Percentiles rank a stretch among this genome's conserved stretches.
Conservation (phyloP, 2,888 invertebrate genomes). For the Drosophila histrio region DNA sequence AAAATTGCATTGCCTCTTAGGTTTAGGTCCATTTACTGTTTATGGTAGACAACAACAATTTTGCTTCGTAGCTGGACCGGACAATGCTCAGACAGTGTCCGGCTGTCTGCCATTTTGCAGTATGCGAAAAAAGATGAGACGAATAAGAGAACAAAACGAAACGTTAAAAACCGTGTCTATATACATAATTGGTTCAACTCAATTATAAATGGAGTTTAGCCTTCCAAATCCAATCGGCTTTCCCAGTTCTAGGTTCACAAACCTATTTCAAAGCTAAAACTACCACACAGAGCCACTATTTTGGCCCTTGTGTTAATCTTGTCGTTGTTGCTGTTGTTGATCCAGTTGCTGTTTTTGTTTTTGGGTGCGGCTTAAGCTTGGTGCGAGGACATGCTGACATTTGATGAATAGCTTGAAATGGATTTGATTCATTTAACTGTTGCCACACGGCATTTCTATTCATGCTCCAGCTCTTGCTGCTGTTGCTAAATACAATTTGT, state of each 20-base stretch:
- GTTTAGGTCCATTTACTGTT: constrained; percentile 64
- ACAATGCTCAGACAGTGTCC: constrained; percentile 55
- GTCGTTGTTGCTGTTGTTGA: constrained; percentile 14
- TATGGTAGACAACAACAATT: constrained; percentile 46
- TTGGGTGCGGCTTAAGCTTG: constrained; percentile 27
- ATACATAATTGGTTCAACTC: constrained; percentile 77
- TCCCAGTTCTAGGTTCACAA: constrained; percentile 26
- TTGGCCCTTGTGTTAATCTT: too few relatives aligned
- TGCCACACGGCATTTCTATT: constrained; percentile 29
- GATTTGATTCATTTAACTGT: constrained; percentile 76
- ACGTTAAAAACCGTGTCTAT: constrained; percentile 73
- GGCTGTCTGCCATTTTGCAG: constrained; percentile 64
- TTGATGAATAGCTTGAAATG: constrained; percentile 74
- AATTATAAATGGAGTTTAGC: constrained; percentile 73
- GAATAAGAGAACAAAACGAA: constrained; percentile 46
- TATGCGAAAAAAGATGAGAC: constrained; percentile 26
- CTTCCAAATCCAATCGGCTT: constrained; percentile 28
- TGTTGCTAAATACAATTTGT: constrained; percentile 44
- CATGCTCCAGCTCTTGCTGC: not conserved
- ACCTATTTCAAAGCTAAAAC: constrained; percentile 46
- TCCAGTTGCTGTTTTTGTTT: constrained; percentile 14
- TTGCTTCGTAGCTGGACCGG: constrained; percentile 41
- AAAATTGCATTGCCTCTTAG: constrained; percentile 29
- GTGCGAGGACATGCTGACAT: constrained; percentile 49
- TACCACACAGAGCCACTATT: constrained; percentile 43